Evolutionary conservation across 2,113 vertebrate species (phyloP).

Genomic region (Alethe diademata): DNA sequence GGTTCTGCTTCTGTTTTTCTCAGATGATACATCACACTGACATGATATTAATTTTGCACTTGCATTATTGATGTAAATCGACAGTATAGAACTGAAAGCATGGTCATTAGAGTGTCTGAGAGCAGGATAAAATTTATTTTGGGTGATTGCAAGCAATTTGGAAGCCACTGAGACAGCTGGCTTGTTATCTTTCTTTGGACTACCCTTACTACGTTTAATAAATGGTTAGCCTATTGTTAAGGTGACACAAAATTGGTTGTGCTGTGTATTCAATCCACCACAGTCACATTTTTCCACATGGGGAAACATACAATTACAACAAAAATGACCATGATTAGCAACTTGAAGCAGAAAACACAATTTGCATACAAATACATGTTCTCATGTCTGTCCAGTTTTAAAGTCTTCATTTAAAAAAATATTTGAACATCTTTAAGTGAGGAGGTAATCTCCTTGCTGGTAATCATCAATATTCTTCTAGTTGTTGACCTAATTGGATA

Average conservation of each 20-base stretch:
- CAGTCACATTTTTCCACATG: background rate
- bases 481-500: background rate
- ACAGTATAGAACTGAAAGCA: background rate
- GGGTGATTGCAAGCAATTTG: slow-evolving; percentile 1
- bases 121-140: background rate
- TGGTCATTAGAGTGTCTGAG: background rate
- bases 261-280: background rate
- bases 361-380: background rate
- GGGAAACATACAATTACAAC: slow-evolving; percentile 27
- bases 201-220: slow-evolving; percentile 25
- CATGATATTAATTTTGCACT: background rate
- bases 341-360: background rate
- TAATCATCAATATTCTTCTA: background rate
- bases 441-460: background rate
- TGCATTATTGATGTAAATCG: slow-evolving; percentile 6
- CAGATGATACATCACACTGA: background rate
- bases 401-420: background rate
- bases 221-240: slow-evolving; percentile 33
- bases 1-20: background rate
- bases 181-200: slow-evolving; percentile 35
- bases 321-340: slow-evolving; percentile 24
- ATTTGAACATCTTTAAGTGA: background rate
- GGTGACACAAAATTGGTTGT: background rate
- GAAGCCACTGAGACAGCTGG: slow-evolving; percentile 20
- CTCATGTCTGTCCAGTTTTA: background rate